These are phyloP conservation scores for Adineta ricciae DNA, from an alignment of 2,888 invertebrate genomes.

Conservation along the genomic window DNA sequence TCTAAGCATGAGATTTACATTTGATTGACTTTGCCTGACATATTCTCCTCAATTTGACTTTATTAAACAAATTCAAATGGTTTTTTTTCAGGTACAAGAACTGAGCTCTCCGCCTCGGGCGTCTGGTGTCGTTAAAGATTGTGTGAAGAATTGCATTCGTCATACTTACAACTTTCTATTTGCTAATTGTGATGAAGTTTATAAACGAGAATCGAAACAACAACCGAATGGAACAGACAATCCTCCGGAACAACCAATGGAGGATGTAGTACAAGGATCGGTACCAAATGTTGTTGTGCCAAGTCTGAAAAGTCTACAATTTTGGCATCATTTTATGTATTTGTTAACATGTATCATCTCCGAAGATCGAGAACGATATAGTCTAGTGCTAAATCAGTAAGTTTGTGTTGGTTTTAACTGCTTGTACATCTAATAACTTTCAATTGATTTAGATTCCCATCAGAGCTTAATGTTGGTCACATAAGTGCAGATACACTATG, in stretches of 20 bases:
- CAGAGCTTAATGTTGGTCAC: constrained; percentile 94
- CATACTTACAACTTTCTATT: constrained; percentile 98
- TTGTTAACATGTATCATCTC: constrained; percentile 95
- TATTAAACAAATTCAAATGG: not conserved
- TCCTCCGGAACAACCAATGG: constrained; percentile 9
- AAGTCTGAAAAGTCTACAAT: constrained; percentile 64
- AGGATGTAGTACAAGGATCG: not conserved
- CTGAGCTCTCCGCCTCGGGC: constrained; percentile 92
- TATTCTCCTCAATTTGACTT: too few species aligned
- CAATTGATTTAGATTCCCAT: constrained; percentile 61
- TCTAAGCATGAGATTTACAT: not conserved
- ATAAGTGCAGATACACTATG: constrained; percentile 94
- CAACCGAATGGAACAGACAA: constrained; percentile 43
- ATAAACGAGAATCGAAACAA: constrained; percentile 54
- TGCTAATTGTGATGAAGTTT: constrained; percentile 94
- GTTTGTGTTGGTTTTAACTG: not conserved
- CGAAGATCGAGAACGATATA: constrained; percentile 94
- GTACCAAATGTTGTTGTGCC: not conserved
- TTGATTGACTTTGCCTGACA: not conserved
- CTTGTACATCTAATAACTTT: not conserved
- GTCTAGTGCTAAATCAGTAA: constrained; percentile 89
- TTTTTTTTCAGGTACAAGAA: constrained; percentile 66
- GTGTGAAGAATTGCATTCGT: constrained; percentile 92
- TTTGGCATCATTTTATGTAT: constrained; percentile 94
- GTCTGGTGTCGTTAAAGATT: constrained; percentile 95